Evolutionary conservation across 2,888 invertebrate species (phyloP).

Genomic region (Campaea margaritaria): DNA sequence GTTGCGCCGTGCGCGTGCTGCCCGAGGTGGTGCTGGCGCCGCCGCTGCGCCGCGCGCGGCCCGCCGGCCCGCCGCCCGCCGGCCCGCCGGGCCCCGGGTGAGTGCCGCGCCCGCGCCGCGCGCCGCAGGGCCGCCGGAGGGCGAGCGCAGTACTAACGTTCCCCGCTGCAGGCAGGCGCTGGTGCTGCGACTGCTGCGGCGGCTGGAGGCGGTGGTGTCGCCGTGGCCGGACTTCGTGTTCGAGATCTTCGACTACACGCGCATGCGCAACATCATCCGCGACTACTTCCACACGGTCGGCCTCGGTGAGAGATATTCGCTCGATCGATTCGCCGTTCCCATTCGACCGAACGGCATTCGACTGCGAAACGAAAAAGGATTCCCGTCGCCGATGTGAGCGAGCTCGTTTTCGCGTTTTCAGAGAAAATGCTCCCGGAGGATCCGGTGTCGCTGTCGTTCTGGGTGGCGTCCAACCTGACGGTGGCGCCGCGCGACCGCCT

Average conservation of each 20-base stretch:
- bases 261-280: slow-evolving; percentile 58
- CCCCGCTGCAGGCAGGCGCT: slow-evolving; percentile 53
- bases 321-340: too few relatives aligned
- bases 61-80: slow-evolving; percentile 47
- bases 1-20: slow-evolving; percentile 64
- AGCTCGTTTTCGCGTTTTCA: slow-evolving; percentile 25
- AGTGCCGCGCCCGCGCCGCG: slow-evolving; percentile 5
- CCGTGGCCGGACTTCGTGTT: slow-evolving; percentile 79
- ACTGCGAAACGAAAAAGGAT: too few relatives aligned
- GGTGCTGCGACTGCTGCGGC: slow-evolving; percentile 66
- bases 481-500: slow-evolving; percentile 68
- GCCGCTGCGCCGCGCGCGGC: slow-evolving; percentile 61
- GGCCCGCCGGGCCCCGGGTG: slow-evolving; percentile 45
- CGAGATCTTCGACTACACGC: slow-evolving; percentile 69
- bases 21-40: slow-evolving; percentile 59
- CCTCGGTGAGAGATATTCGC: slow-evolving; percentile 52
- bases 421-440: slow-evolving; percentile 65
- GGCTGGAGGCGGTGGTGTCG: slow-evolving; percentile 69
- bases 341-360: too few relatives aligned
- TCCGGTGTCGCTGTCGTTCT: slow-evolving; percentile 76
- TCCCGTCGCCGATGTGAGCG: too few relatives aligned
- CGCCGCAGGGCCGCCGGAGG: slow-evolving; percentile 28
- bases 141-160: neutral
- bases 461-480: slow-evolving; percentile 77
- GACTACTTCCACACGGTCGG: slow-evolving; percentile 60